phyloP scores from a whole-genome alignment of 1,140 invertebrate genomes.

The Polyergus mexicanus region DNA sequence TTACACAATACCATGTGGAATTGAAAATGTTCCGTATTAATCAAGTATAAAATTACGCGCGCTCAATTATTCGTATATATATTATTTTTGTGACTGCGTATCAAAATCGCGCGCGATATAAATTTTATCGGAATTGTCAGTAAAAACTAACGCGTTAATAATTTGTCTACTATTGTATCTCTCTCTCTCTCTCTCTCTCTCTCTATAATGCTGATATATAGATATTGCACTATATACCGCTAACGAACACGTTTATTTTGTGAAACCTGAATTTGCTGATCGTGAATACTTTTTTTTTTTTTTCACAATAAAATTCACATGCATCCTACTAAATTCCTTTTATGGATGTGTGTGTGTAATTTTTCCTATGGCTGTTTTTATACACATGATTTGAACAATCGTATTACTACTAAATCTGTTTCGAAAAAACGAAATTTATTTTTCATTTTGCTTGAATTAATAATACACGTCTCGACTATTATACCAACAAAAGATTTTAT shows the following conservation, averaged over 20 bases:
- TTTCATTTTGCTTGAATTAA: not conserved
- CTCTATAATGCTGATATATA: not conserved
- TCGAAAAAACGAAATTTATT: constrained; percentile 23
- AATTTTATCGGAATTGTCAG: not conserved
- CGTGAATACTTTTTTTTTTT: constrained; percentile 7
- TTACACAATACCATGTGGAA: not conserved
- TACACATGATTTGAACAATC: not conserved
- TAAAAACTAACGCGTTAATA: not conserved
- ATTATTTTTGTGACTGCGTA: not conserved
- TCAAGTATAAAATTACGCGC: not conserved
- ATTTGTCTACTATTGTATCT: not conserved
- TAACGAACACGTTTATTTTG: constrained; percentile 6
- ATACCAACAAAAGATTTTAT: not conserved
- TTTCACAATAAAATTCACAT: not conserved
- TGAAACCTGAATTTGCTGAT: not conserved
- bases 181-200: too few species aligned
- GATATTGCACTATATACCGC: not conserved
- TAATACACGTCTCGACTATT: constrained; percentile 12
- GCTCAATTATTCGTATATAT: not conserved
- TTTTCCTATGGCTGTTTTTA: constrained; percentile 30
- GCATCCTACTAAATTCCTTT: constrained; percentile 22
- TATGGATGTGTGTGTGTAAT: constrained; percentile 28
- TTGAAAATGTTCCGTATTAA: not conserved
- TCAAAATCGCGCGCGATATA: not conserved
- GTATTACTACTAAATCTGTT: constrained; percentile 6